A percentile compares a stretch with the other conserved stretches of the same genome.
Evolutionary conservation across 2,888 invertebrate genomes (phyloP).

Genomic region (Chymomyza fuscimana): DNA sequence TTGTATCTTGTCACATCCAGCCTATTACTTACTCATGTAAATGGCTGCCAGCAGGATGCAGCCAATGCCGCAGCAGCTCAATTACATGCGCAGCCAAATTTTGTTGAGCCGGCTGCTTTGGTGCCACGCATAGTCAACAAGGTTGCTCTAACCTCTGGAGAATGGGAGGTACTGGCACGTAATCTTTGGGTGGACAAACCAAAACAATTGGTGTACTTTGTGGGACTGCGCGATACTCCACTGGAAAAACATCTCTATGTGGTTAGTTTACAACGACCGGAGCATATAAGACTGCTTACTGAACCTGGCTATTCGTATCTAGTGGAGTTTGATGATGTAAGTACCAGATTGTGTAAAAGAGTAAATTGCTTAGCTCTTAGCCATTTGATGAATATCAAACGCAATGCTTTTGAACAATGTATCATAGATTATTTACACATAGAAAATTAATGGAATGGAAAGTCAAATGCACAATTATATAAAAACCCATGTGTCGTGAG

Average conservation of each 20-base stretch:
- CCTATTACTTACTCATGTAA: constrained; percentile 76
- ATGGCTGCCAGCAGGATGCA: constrained; percentile 80
- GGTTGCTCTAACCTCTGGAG: constrained; percentile 89
- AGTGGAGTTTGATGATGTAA: constrained; percentile 88
- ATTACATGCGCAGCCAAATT: constrained; percentile 58
- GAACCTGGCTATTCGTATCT: constrained; percentile 91
- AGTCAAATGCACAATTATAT: too few relatives aligned
- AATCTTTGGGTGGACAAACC: constrained; percentile 93
- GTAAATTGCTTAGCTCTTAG: too few relatives aligned
- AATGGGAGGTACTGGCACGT: constrained; percentile 95
- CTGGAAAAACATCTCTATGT: constrained; percentile 96
- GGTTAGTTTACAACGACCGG: constrained; percentile 86
- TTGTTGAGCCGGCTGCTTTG: constrained; percentile 71
- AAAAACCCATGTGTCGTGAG: too few relatives aligned
- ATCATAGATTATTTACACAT: too few relatives aligned
- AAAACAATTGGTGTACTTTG: constrained; percentile 92
- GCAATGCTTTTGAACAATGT: too few relatives aligned
- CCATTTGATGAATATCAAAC: too few relatives aligned
- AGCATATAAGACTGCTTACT: constrained; percentile 88
- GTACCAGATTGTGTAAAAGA: constrained; percentile 7
- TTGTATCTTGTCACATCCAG: constrained; percentile 89
- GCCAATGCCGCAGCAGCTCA: constrained; percentile 18
- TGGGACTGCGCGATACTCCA: constrained; percentile 93
- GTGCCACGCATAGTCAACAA: constrained; percentile 85
- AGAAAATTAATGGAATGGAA: too few relatives aligned